These are phyloP conservation scores for Tetranychus truncatus DNA, from an alignment of 2,888 invertebrate genomes.

Conservation along the genomic window DNA sequence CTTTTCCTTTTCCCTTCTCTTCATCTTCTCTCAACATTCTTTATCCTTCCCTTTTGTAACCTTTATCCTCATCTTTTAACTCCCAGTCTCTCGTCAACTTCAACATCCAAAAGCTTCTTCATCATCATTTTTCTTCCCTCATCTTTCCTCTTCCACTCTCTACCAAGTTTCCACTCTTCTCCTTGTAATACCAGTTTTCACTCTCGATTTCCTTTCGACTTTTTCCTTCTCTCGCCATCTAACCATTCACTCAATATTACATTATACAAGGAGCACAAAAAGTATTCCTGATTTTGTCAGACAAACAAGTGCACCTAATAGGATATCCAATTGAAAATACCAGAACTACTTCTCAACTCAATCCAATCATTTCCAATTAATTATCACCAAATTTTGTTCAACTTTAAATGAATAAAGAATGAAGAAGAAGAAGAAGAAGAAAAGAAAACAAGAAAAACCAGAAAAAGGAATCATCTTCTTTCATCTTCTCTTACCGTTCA, in stretches of 20 bases:
- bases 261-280: too few relatives aligned
- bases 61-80: neutral
- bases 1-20: neutral
- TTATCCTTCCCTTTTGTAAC: neutral
- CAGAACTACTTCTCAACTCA: too few relatives aligned
- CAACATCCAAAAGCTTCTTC: neutral
- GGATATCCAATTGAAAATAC: too few relatives aligned
- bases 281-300: too few relatives aligned
- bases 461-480: neutral
- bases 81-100: neutral
- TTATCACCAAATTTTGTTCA: too few relatives aligned
- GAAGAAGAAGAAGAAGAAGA: too few relatives aligned
- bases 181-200: neutral
- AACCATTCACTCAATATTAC: too few relatives aligned
- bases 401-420: too few relatives aligned
- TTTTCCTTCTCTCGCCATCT: neutral
- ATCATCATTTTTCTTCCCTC: neutral
- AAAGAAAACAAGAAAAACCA: too few relatives aligned
- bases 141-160: neutral
- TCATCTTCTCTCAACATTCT: constrained; percentile 3
- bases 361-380: too few relatives aligned
- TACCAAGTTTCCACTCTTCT: neutral
- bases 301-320: too few relatives aligned
- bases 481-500: neutral
- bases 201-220: neutral